phyloP scores from a whole-genome alignment of 2,797 vertebrate genomes.

The Esox masquinongy region DNA sequence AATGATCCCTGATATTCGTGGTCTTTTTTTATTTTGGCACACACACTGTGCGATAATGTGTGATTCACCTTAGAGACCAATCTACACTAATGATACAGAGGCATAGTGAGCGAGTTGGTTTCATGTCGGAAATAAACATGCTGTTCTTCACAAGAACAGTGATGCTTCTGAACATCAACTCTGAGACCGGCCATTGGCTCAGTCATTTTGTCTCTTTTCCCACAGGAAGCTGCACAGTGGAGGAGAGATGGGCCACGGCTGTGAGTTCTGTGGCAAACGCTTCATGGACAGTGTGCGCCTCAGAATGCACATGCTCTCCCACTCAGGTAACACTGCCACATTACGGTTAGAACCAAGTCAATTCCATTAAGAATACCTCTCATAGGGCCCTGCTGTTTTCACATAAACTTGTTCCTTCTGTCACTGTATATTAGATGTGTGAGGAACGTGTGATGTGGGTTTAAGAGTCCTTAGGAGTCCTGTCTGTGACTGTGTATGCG shows the following conservation, averaged over 20 bases:
- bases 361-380: not conserved
- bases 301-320: slow-evolving; percentile 98
- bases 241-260: slow-evolving; percentile 95
- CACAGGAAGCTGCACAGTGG: slow-evolving; percentile 93
- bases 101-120: slow-evolving; percentile 54
- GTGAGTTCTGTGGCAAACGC: slow-evolving; percentile 94
- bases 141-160: slow-evolving; percentile 55
- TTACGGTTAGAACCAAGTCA: not conserved
- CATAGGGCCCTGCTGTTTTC: slow-evolving; percentile 38
- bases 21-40: slow-evolving; percentile 72
- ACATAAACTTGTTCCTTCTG: slow-evolving; percentile 64
- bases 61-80: slow-evolving; percentile 70
- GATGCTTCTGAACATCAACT: slow-evolving; percentile 45
- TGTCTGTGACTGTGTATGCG: slow-evolving; percentile 5
- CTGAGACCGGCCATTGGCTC: not conserved
- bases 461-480: not conserved
- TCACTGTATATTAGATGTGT: not conserved
- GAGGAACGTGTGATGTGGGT: not conserved
- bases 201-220: slow-evolving; percentile 22
- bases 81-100: slow-evolving; percentile 66
- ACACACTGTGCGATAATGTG: slow-evolving; percentile 71
- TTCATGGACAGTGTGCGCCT: slow-evolving; percentile 96
- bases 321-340: slow-evolving; percentile 84
- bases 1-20: slow-evolving; percentile 74
- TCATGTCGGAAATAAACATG: slow-evolving; percentile 64